A percentile compares a stretch with the other conserved stretches of the same genome.
phyloP scores from a whole-genome alignment of 2,888 invertebrate genomes.

The Ceramica pisi region DNA sequence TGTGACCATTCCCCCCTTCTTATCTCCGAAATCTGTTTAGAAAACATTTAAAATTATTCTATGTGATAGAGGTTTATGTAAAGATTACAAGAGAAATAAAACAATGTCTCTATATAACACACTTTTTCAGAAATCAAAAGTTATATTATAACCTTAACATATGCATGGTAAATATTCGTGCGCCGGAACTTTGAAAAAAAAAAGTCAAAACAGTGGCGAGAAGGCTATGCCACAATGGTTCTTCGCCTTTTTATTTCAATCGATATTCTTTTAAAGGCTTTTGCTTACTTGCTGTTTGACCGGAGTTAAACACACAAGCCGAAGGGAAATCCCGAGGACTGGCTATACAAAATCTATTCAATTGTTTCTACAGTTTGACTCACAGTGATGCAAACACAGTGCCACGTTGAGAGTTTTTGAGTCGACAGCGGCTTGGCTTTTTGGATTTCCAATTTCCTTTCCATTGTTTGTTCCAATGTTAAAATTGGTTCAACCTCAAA shows the following conservation, averaged over 20 bases:
- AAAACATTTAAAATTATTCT: too few relatives aligned
- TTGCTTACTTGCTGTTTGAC: background rate
- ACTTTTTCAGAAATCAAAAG: too few relatives aligned
- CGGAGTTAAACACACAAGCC: background rate
- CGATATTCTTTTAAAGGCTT: background rate
- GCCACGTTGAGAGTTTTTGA: conserved; percentile 10
- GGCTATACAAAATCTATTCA: conserved; percentile 29
- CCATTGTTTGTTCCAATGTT: background rate
- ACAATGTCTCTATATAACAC: too few relatives aligned
- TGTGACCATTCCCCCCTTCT: too few relatives aligned
- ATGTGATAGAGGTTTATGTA: too few relatives aligned
- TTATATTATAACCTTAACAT: too few relatives aligned
- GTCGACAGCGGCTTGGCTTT: background rate
- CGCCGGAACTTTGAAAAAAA: too few relatives aligned
- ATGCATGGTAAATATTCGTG: too few relatives aligned
- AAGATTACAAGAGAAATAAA: too few relatives aligned
- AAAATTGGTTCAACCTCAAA: background rate
- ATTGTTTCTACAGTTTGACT: conserved; percentile 25
- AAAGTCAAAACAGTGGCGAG: too few relatives aligned
- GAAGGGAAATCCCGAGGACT: background rate
- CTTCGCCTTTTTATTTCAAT: background rate
- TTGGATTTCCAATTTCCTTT: background rate
- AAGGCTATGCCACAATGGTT: too few relatives aligned
- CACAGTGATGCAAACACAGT: background rate
- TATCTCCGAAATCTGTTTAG: too few relatives aligned